A percentile compares a stretch with the other conserved stretches of the same genome.
Evolutionary conservation across 2,113 vertebrate genomes (phyloP).

Genomic region (Eurypyga helias): DNA sequence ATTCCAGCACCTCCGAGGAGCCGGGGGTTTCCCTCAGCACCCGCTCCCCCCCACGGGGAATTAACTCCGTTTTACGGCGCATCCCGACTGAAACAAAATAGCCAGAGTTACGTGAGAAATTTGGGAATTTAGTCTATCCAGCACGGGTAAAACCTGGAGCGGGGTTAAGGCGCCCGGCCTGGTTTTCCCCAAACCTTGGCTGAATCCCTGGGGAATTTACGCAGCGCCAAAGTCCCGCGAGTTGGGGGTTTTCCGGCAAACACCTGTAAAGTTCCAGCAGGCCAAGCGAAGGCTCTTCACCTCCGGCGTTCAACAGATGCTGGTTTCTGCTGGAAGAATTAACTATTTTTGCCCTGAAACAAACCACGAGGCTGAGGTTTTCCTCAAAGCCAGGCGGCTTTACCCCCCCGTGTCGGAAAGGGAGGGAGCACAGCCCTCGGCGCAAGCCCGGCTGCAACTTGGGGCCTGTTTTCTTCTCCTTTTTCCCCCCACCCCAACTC

Average conservation of each 20-base stretch:
- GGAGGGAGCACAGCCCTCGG: not conserved
- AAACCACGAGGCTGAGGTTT: not conserved
- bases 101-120: not conserved
- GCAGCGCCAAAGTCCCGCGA: rapidly evolving
- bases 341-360: not conserved
- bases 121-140: too few relatives aligned
- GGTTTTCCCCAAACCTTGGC: not conserved
- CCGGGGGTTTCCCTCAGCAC: not conserved
- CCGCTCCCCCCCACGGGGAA: not conserved
- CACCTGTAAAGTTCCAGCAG: not conserved
- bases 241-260: not conserved
- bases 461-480: too few relatives aligned
- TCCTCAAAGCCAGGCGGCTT: not conserved
- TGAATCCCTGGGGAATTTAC: not conserved
- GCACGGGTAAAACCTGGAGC: rapidly evolving
- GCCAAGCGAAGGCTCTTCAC: not conserved
- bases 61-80: not conserved
- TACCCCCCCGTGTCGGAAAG: not conserved
- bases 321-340: not conserved
- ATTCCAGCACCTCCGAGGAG: not conserved
- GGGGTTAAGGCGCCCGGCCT: not conserved
- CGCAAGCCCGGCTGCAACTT: not conserved
- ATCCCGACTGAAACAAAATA: not conserved
- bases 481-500: not conserved
- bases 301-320: not conserved